These are phyloP conservation scores for Polylopha cassiicola DNA, from an alignment of 2,888 invertebrate genomes.

Conservation along the genomic window DNA sequence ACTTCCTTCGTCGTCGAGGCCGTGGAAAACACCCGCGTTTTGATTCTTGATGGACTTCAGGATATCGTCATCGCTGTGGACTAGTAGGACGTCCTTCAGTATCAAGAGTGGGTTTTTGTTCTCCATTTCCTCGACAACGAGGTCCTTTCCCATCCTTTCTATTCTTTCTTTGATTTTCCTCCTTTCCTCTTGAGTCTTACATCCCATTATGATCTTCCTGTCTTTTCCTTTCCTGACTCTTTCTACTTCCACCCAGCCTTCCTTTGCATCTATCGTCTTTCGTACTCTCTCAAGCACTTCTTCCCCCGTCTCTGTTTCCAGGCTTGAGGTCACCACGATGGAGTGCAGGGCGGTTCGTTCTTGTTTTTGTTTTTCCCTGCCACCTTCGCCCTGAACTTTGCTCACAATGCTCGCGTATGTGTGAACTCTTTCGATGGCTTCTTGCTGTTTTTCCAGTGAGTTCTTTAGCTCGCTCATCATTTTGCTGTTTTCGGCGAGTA, in stretches of 20 bases:
- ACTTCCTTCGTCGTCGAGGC: background rate
- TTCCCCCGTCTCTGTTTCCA: constrained; percentile 13
- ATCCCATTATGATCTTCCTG: constrained; percentile 14
- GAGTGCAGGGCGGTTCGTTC: constrained; percentile 3
- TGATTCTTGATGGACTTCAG: background rate
- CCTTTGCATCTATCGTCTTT: constrained; percentile 12
- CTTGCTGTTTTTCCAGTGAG: too few species aligned
- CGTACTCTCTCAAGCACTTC: constrained; percentile 9
- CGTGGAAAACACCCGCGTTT: background rate
- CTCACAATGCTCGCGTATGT: too few species aligned
- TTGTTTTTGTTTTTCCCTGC: too few species aligned
- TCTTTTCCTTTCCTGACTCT: constrained; percentile 17
- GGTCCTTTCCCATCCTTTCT: background rate
- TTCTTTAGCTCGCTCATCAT: too few species aligned
- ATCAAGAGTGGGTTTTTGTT: constrained; percentile 24
- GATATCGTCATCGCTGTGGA: constrained; percentile 8
- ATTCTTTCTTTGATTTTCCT: constrained; percentile 15
- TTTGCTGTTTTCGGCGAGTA: too few species aligned
- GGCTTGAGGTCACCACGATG: constrained; percentile 5
- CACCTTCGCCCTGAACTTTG: too few species aligned
- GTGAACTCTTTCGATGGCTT: too few species aligned
- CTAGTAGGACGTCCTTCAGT: constrained; percentile 15
- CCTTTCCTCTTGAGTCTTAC: constrained; percentile 6
- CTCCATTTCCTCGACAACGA: constrained; percentile 19
- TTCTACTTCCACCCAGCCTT: constrained; percentile 12